Conservation (phyloP, 2,797 vertebrate genomes). For the Oreochromis mossambicus region DNA sequence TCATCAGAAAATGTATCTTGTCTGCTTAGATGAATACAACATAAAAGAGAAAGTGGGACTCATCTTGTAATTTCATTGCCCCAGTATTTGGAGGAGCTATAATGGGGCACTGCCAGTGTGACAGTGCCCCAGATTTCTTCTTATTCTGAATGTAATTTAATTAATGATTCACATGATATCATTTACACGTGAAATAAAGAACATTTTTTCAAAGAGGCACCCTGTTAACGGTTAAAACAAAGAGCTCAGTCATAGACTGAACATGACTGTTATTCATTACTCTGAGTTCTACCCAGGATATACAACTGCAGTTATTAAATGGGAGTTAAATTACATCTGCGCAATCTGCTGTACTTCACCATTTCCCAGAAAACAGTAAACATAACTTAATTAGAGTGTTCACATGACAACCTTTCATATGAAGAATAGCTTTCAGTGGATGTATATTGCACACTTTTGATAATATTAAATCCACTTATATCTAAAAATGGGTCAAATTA, state of each 20-base stretch:
- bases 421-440: not conserved
- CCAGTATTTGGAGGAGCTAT: not conserved
- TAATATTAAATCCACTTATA: not conserved
- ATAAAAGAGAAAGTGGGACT: constrained; percentile 9
- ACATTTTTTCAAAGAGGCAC: not conserved
- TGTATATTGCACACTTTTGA: not conserved
- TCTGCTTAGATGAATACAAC: constrained; percentile 11
- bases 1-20: constrained; percentile 11
- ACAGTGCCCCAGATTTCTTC: not conserved
- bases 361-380: constrained; percentile 20
- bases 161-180: constrained; percentile 1
- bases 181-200: not conserved
- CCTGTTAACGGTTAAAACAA: not conserved
- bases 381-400: constrained; percentile 1
- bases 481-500: not conserved
- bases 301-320: not conserved
- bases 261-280: not conserved
- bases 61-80: not conserved
- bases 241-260: constrained; percentile 3
- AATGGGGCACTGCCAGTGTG: not conserved
- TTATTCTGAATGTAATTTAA: not conserved
- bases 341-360: not conserved
- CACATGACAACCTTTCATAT: constrained; percentile 1
- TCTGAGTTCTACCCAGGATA: not conserved
- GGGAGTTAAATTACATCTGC: not conserved